phyloP scores from a whole-genome alignment of 2,797 vertebrate species.

The Centroberyx gerrardi region DNA sequence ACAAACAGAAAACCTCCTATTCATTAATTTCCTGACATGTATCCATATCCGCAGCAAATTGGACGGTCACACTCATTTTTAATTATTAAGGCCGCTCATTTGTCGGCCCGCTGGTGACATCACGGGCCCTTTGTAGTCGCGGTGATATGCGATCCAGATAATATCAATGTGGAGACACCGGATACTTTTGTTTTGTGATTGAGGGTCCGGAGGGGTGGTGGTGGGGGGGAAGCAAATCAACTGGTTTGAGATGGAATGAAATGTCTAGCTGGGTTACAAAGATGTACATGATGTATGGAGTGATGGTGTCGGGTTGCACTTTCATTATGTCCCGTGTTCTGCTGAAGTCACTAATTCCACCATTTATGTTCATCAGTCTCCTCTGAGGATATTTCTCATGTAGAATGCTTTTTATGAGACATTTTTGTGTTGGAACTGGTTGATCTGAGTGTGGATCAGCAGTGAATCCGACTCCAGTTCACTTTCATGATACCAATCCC shows the following conservation, averaged over 20 bases:
- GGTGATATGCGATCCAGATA: conserved; percentile 84
- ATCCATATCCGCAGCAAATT: conserved; percentile 84
- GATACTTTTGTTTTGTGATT: conserved; percentile 85
- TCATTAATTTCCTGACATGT: conserved; percentile 76
- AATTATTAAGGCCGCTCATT: conserved; percentile 87
- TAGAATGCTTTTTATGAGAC: conserved; percentile 1
- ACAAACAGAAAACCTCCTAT: conserved; percentile 68
- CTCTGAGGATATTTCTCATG: not conserved
- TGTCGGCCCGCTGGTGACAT: conserved; percentile 81
- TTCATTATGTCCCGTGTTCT: conserved; percentile 16
- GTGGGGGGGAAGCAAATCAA: conserved; percentile 23
- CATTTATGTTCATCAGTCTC: not conserved
- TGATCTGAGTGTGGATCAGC: conserved; percentile 3
- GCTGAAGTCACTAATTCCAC: conserved; percentile 2
- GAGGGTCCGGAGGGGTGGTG: conserved; percentile 66
- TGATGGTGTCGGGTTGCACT: conserved; percentile 54
- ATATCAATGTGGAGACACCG: conserved; percentile 83
- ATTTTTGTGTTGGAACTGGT: not conserved
- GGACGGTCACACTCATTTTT: conserved; percentile 74
- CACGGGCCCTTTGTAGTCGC: conserved; percentile 82
- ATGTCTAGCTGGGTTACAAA: conserved; percentile 46
- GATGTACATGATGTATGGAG: conserved; percentile 41
- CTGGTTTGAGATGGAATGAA: conserved; percentile 45
- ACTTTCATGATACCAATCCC: conserved; percentile 13
- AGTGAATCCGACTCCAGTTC: conserved; percentile 29